A percentile compares a stretch with the other conserved stretches of the same genome.
phyloP scores from a whole-genome alignment of 2,113 vertebrate genomes.

The Aepyceros melampus region DNA sequence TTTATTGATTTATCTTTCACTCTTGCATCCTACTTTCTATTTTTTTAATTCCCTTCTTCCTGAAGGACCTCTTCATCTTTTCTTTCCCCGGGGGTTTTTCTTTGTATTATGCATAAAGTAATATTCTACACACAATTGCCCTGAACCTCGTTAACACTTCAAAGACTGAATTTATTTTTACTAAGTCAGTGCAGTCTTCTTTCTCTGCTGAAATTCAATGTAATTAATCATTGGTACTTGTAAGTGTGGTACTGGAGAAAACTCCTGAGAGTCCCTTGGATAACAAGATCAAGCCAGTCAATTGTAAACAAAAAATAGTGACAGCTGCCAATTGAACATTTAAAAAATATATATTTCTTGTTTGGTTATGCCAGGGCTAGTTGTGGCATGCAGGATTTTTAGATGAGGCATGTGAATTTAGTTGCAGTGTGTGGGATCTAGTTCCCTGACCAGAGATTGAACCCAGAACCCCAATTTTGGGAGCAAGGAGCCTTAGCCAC shows the following conservation, averaged over 20 bases:
- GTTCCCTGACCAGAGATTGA: not conserved
- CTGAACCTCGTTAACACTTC: not conserved
- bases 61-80: not conserved
- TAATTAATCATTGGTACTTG: not conserved
- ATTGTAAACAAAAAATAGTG: not conserved
- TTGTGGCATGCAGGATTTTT: not conserved
- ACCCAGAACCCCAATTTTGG: not conserved
- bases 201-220: not conserved
- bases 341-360: not conserved
- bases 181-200: not conserved
- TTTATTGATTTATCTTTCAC: not conserved
- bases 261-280: not conserved
- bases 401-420: not conserved
- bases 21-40: not conserved
- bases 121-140: not conserved
- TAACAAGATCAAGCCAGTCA: not conserved
- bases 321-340: not conserved
- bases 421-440: not conserved
- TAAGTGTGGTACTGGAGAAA: not conserved
- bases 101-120: not conserved
- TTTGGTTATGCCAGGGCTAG: not conserved
- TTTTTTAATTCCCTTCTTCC: not conserved
- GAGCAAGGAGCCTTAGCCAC: not conserved
- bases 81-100: not conserved
- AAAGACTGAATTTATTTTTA: not conserved